A percentile compares a stretch with the other conserved stretches of the same genome.
Conservation (phyloP, 2,113 vertebrate genomes). For the Sander vitreus region DNA sequence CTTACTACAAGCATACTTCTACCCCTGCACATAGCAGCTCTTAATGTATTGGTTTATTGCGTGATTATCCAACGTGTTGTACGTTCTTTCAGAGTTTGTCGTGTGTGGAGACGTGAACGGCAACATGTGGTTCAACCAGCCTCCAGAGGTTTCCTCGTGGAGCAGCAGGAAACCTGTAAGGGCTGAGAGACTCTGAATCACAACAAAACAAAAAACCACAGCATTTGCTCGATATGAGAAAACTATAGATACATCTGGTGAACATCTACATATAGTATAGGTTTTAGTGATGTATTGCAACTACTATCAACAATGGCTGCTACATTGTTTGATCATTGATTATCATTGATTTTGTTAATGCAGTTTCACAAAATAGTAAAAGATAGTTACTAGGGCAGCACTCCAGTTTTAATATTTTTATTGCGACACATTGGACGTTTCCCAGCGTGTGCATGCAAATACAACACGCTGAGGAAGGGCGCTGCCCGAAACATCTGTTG, state of each 20-base stretch:
- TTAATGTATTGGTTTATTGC: neutral
- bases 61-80: neutral
- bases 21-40: neutral
- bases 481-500: too few relatives aligned
- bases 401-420: too few relatives aligned
- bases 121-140: constrained; percentile 81
- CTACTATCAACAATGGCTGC: neutral
- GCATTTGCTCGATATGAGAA: neutral
- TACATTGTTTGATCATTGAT: neutral
- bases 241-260: neutral
- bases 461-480: too few relatives aligned
- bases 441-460: too few relatives aligned
- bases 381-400: too few relatives aligned
- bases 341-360: neutral
- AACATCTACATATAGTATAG: too few relatives aligned
- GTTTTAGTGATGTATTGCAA: neutral
- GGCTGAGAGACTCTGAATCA: neutral
- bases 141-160: constrained; percentile 50
- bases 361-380: neutral
- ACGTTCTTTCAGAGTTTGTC: constrained; percentile 70
- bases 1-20: neutral
- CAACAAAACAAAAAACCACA: neutral
- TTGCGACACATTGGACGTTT: too few relatives aligned
- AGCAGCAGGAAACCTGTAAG: constrained; percentile 78
- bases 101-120: constrained; percentile 82